Percentiles rank a stretch among this genome's conserved stretches.
Evolutionary conservation across 2,113 vertebrate species (phyloP).

Genomic region (Epinephelus moara): DNA sequence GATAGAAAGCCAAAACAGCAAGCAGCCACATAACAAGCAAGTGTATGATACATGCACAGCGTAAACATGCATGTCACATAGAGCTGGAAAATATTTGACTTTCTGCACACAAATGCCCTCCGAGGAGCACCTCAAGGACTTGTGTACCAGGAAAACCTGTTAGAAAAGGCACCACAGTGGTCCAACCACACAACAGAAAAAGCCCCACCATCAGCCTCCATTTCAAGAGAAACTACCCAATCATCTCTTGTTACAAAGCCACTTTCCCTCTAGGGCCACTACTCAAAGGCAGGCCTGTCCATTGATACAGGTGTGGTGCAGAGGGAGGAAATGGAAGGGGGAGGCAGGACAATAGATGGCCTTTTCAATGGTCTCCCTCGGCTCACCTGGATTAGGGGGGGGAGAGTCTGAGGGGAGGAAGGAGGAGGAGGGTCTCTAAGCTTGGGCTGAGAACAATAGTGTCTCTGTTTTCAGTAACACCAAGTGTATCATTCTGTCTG

Average conservation of each 20-base stretch:
- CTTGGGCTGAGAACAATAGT: conserved; percentile 68
- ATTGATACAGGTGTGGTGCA: conserved; percentile 75
- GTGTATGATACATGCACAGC: conserved; percentile 20
- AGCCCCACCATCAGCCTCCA: conserved; percentile 53
- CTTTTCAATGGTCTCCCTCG: conserved; percentile 64
- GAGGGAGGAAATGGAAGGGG: background rate
- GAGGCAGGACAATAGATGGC: conserved; percentile 64
- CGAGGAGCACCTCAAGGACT: background rate
- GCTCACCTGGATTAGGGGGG: conserved; percentile 71
- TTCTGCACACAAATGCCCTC: conserved; percentile 27
- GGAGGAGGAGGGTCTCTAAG: conserved; percentile 49
- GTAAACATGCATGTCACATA: conserved; percentile 19
- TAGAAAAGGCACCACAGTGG: conserved; percentile 19
- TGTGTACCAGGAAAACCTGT: conserved; percentile 8
- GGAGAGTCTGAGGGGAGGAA: conserved; percentile 7
- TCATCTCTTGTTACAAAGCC: conserved; percentile 72
- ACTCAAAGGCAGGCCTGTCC: conserved; percentile 71
- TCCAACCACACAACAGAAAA: conserved; percentile 39
- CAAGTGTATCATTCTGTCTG: conserved; percentile 57
- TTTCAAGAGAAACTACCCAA: conserved; percentile 65
- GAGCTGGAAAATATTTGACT: conserved; percentile 23
- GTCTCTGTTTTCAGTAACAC: conserved; percentile 66
- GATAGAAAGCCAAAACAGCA: conserved; percentile 49
- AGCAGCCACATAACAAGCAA: conserved; percentile 28
- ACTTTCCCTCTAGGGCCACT: conserved; percentile 62